phyloP scores from a whole-genome alignment of 1,140 invertebrate genomes.

The Ceratina japonica region DNA sequence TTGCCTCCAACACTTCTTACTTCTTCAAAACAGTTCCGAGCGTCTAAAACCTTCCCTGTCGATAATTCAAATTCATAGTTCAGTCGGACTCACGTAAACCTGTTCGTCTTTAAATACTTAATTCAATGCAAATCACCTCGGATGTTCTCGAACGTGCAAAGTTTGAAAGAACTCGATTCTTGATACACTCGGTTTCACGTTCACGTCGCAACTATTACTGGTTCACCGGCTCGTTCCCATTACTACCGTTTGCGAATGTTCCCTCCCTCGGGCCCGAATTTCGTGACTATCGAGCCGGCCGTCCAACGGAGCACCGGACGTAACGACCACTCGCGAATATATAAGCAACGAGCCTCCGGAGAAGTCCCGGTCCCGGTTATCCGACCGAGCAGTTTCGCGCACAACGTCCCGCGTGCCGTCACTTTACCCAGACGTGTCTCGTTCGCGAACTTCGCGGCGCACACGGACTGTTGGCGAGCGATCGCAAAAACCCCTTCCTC shows the following conservation, averaged over 20 bases:
- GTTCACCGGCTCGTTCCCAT: slow-evolving; percentile 7
- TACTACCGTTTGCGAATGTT: slow-evolving; percentile 6
- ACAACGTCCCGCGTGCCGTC: too few species aligned
- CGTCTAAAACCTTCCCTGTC: too few species aligned
- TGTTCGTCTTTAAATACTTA: too few species aligned
- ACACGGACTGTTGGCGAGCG: slow-evolving; percentile 17
- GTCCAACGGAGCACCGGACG: slow-evolving; percentile 5
- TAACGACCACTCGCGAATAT: slow-evolving; percentile 20
- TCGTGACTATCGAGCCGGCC: slow-evolving; percentile 27
- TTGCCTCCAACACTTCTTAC: too few species aligned
- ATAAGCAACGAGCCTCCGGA: neutral
- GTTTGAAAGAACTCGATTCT: too few species aligned
- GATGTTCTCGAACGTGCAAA: too few species aligned
- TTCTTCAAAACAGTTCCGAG: too few species aligned
- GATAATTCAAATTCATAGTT: too few species aligned
- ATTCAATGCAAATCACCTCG: too few species aligned
- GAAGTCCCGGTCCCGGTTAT: neutral
- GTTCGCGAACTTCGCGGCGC: slow-evolving; percentile 41
- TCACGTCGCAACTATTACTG: neutral
- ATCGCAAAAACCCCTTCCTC: slow-evolving; percentile 36
- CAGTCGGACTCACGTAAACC: too few species aligned
- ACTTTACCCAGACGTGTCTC: slow-evolving; percentile 10
- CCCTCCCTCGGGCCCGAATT: slow-evolving; percentile 25
- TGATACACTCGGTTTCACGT: too few species aligned
- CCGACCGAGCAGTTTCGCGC: too few species aligned